Conservation (phyloP, 1,140 invertebrate genomes). For the Drepana arcuata region DNA sequence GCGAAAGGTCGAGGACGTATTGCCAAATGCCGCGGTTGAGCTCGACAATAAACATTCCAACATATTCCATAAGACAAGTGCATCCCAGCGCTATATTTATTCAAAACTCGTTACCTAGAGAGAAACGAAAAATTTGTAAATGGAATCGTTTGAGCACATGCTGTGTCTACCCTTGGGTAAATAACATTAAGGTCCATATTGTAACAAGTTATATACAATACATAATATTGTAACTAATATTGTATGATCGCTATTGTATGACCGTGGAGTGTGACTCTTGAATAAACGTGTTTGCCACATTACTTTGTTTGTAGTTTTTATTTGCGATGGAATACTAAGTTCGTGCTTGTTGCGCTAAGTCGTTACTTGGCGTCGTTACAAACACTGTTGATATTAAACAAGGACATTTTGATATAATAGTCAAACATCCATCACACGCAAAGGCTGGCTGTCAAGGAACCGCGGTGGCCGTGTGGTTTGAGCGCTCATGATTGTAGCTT, state of each 20-base stretch:
- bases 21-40: constrained; percentile 40
- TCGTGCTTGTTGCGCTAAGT: no score
- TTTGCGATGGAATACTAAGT: constrained; percentile 16
- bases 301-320: constrained; percentile 36
- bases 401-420: no score
- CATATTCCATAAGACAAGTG: constrained; percentile 21
- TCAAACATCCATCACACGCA: no score
- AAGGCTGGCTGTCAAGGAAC: no score
- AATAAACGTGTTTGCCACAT: constrained; percentile 63
- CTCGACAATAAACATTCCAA: constrained; percentile 52
- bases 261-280: constrained; percentile 34
- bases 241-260: constrained; percentile 30
- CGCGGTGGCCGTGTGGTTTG: no score
- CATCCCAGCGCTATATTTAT: constrained; percentile 26
- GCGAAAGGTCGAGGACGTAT: constrained; percentile 51
- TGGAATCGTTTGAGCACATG: no score
- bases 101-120: constrained; percentile 13
- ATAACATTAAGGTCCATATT: constrained; percentile 8
- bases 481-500: no score
- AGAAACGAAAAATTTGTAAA: no score
- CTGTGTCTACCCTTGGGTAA: no score
- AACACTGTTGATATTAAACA: no score
- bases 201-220: constrained; percentile 17
- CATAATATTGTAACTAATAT: constrained; percentile 35
- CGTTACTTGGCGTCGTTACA: no score